These are phyloP conservation scores for Diarsia brunnea DNA, from an alignment of 2,888 invertebrate species.

Conservation along the genomic window DNA sequence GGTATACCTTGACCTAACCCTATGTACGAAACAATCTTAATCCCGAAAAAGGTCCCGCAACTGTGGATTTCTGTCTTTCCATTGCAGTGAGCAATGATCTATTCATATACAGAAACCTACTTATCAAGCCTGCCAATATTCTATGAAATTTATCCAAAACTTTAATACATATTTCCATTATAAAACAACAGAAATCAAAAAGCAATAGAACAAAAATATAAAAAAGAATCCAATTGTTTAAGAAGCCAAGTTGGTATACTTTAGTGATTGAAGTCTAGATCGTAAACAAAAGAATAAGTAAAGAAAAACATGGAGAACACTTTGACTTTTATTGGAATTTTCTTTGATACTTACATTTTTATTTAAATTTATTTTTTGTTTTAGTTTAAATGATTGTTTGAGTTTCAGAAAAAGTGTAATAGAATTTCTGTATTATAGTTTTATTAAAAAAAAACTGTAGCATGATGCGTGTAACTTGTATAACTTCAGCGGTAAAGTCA, in stretches of 20 bases:
- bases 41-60: background rate
- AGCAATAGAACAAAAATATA: background rate
- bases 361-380: background rate
- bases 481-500: background rate
- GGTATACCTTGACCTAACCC: too few species aligned
- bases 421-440: background rate
- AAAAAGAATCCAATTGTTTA: conserved; percentile 30
- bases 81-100: background rate
- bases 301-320: conserved; percentile 5
- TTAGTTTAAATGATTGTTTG: conserved; percentile 1
- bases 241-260: conserved; percentile 24
- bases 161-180: background rate
- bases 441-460: background rate
- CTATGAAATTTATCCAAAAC: background rate
- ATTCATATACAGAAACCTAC: background rate
- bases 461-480: background rate
- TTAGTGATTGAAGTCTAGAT: conserved; percentile 39
- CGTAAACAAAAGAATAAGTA: conserved; percentile 10
- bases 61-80: background rate
- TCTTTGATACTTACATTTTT: conserved; percentile 11
- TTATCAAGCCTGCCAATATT: background rate
- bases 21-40: background rate
- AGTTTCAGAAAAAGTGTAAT: conserved; percentile 18
- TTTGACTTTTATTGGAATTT: conserved; percentile 9
- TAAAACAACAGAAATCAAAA: conserved; percentile 8